Evolutionary conservation across 2,888 invertebrate genomes (phyloP), one percentile per base, ranked within the genome.

Genomic region (Calliopum simillimum): DNA sequence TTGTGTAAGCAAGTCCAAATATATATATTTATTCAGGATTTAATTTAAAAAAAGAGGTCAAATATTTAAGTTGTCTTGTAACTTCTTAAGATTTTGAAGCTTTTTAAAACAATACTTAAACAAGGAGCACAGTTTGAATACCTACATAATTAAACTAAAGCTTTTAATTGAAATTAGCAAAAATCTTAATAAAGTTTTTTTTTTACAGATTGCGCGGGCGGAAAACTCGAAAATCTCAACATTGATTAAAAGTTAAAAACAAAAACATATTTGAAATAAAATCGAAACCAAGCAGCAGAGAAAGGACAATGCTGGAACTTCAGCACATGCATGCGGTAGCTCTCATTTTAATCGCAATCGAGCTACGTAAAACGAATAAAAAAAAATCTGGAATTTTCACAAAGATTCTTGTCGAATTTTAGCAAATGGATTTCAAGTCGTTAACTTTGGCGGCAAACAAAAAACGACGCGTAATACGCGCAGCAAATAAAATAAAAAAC

Each of bases 361-460:
- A 16, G 63, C 55, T 59, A 67, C 69, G 71, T 61, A 70, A 68
- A 56, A 59, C n/a, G 65, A 63, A 63, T 25, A 71, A 64, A 71
- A 71, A 74, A 72, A 76, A 74, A 73, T 71, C 61, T 73, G 76
- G 76, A 75, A 77, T 77, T 78, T 79, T 76, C 78, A 78, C 77
- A 74, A 80, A 81, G 81, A 81, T 81, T 81, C 80, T 79, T 81
- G 71, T 80, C 80, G 79, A 79, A 75, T 76, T 69, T 71, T 59
- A 65, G 72, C 71, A 70, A 73, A 73, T 73, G 73, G 71, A 67
- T 68, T 68, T 51, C 68, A 71, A 69, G 68, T 56, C 47, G 59
- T 51, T 63, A 79, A 77, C 81, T 81, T 79, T 78, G 79, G 81
- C 79, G 80, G 81, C 76, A 74, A 72, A 55, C 44, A 56, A 14